Conservation (phyloP, 1,140 invertebrate species). For the Drosophila athabasca region DNA sequence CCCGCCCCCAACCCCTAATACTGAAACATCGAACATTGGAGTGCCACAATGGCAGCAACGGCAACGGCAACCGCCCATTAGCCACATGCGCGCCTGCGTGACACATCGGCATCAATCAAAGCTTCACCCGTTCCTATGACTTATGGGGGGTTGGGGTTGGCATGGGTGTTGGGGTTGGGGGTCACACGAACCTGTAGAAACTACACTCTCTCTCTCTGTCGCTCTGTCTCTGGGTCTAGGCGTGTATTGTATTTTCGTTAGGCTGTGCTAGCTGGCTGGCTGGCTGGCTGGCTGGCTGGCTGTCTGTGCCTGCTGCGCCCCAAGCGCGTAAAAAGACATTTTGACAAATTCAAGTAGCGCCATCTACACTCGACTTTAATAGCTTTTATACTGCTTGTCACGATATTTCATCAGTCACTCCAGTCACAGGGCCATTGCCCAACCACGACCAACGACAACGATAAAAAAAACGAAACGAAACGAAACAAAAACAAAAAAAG, state of each 20-base stretch:
- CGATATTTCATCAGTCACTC: constrained; percentile 83
- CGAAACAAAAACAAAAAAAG: constrained; percentile 12
- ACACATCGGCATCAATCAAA: constrained; percentile 83
- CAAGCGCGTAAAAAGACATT: constrained; percentile 78
- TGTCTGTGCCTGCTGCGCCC: constrained; percentile 46
- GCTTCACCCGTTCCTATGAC: constrained; percentile 75
- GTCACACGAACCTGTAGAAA: constrained; percentile 5
- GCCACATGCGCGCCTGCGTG: constrained; percentile 83
- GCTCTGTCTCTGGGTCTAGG: constrained; percentile 32
- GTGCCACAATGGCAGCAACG: not conserved
- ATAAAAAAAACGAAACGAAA: constrained; percentile 16
- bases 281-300: too few relatives aligned
- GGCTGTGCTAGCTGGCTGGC: constrained; percentile 10
- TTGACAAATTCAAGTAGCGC: constrained; percentile 83
- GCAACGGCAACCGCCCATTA: constrained; percentile 68
- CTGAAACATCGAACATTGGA: not conserved
- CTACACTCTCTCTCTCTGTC: not conserved
- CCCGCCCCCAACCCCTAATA: not conserved
- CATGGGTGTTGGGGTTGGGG: not conserved
- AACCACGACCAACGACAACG: constrained; percentile 30
- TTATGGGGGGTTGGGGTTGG: constrained; percentile 16
- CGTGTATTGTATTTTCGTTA: constrained; percentile 34
- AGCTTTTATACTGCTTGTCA: constrained; percentile 82
- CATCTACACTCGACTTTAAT: constrained; percentile 81
- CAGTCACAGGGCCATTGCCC: constrained; percentile 60